Percentiles rank a stretch among this genome's conserved stretches.
Conservation (phyloP, 2,888 invertebrate genomes). For the Aethes cnicana region DNA sequence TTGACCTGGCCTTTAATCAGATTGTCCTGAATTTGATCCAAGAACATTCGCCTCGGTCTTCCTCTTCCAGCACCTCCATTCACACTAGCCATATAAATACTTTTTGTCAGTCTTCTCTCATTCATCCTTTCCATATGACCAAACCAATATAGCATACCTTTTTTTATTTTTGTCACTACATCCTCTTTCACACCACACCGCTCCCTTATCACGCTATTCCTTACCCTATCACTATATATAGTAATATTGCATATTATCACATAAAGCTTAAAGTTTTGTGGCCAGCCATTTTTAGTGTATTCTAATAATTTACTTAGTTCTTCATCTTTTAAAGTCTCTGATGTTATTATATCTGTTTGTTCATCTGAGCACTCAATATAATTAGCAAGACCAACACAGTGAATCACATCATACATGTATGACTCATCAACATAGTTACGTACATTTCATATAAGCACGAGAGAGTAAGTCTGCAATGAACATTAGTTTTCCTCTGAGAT, state of each 20-base stretch:
- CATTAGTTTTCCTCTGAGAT: slow-evolving; percentile 43
- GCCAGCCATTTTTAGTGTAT: slow-evolving; percentile 31
- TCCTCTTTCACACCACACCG: too few species aligned
- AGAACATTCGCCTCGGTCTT: too few species aligned
- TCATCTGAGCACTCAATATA: slow-evolving; percentile 33
- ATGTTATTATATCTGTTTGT: slow-evolving; percentile 22
- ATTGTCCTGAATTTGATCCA: too few species aligned
- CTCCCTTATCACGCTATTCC: too few species aligned
- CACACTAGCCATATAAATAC: too few species aligned
- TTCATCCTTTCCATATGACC: too few species aligned
- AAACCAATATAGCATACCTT: too few species aligned
- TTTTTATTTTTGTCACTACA: too few species aligned
- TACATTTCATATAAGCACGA: slow-evolving; percentile 39
- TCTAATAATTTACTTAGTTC: slow-evolving; percentile 19
- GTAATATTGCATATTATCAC: slow-evolving; percentile 23
- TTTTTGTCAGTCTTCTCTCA: too few species aligned
- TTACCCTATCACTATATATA: too few species aligned
- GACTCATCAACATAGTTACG: slow-evolving; percentile 16
- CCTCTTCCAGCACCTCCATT: too few species aligned
- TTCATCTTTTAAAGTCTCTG: slow-evolving; percentile 26
- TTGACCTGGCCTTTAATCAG: too few species aligned
- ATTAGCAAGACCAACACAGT: slow-evolving; percentile 31
- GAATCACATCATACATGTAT: slow-evolving; percentile 34
- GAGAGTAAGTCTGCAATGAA: slow-evolving; percentile 43
- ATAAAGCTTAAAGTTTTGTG: slow-evolving; percentile 23